Percentiles rank a stretch among this genome's conserved stretches.
Conservation (phyloP, 2,888 invertebrate species). For the Dynastes hyllus region DNA sequence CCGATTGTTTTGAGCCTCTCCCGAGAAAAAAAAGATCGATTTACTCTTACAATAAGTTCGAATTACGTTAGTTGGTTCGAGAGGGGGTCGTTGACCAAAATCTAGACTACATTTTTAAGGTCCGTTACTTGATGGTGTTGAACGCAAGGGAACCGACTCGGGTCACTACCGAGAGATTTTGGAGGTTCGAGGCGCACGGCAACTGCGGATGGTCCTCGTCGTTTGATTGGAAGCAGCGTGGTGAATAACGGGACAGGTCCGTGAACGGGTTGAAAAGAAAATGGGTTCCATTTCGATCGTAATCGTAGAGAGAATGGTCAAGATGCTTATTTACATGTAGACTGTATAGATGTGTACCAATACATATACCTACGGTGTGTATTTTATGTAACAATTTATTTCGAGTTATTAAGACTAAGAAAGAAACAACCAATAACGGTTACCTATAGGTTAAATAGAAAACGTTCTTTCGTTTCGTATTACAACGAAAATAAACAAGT, state of each 20-base stretch:
- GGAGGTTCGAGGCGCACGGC: slow-evolving; percentile 9
- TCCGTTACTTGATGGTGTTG: slow-evolving; percentile 65
- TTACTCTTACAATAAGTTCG: slow-evolving; percentile 60
- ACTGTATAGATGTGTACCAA: not conserved
- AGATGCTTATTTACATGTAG: not conserved
- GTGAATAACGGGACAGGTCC: slow-evolving; percentile 62
- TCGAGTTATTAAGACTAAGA: slow-evolving; percentile 27
- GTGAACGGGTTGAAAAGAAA: slow-evolving; percentile 64
- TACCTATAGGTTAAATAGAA: slow-evolving; percentile 4
- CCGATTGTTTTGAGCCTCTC: not conserved
- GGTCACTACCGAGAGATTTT: slow-evolving; percentile 36
- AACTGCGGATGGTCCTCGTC: not conserved
- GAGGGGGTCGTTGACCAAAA: slow-evolving; percentile 66
- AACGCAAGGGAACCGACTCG: slow-evolving; percentile 33
- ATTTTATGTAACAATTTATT: slow-evolving; percentile 5
- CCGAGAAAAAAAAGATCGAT: slow-evolving; percentile 56
- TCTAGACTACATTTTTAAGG: slow-evolving; percentile 67
- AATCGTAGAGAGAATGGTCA: slow-evolving; percentile 16
- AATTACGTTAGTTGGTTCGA: slow-evolving; percentile 54
- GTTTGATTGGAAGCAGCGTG: slow-evolving; percentile 38
- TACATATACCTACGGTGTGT: not conserved
- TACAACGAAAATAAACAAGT: slow-evolving; percentile 31
- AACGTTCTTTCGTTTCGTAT: slow-evolving; percentile 16
- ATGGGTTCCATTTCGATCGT: slow-evolving; percentile 67
- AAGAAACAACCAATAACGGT: slow-evolving; percentile 13